Evolutionary conservation across 1,140 invertebrate genomes (phyloP), one percentile per base, ranked within the genome.

Genomic region (Zaprionus capensis): DNA sequence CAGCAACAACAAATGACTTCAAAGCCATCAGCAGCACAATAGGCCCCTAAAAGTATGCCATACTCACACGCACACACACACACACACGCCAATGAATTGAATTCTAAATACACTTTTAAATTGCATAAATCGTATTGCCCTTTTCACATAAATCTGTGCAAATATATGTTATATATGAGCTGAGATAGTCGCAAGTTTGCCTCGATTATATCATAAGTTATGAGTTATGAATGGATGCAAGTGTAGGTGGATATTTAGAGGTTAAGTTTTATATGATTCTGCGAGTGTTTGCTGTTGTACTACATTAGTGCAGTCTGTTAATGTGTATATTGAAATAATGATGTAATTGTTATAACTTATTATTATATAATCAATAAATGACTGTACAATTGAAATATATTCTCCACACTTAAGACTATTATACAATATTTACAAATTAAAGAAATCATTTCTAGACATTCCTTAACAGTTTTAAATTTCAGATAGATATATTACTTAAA

Each of bases 21-120:
- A 49, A 46, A 41, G n/a, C 5, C 38, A 41, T n/a, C 38, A 7
- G 38, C 38, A 41, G 38, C 38, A 41, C 38, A 41, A 66, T 49
- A 34, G n/a, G 20, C 36, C n/a, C 73, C 46, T 15, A 38, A 71
- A 76, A 63, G 63, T 67, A 73, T 62, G 70, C 74, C 46, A 44
- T 2, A 44, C 41, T n/a, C 41, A 6, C 41, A 44, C 41, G 15
- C 41, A 44, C 41, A 38, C 14, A 1, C 12, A 44, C 41, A 9
- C 41, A 17, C 5, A 2, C 38, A 41, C 15, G 0, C 41, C 15
- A 15, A 41, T 41, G 38, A 41, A 46, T 46, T 46, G 41, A 46
- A 46, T 46, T 17, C n/a, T 46, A 46, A 46, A 46, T 17, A 46
- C 41, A 46, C 41, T 46, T 44, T 46, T 46, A 46, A 46, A 46